Percentiles rank a stretch among this genome's conserved stretches.
These are phyloP conservation scores for Idaea straminata DNA, from an alignment of 2,888 invertebrate genomes.

Conservation along the genomic window DNA sequence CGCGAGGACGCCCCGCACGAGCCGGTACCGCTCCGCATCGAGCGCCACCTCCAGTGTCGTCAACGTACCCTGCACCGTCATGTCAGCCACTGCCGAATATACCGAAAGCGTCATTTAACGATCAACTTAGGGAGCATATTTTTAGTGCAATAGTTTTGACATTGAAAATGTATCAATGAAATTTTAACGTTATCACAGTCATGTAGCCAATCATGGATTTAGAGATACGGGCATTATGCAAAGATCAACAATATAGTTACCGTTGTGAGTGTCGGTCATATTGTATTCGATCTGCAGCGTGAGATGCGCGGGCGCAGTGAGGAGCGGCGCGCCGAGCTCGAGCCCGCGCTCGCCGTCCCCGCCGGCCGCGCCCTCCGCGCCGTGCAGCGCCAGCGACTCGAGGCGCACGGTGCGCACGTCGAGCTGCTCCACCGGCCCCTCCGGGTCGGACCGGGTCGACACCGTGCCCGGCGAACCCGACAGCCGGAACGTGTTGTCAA, in stretches of 20 bases:
- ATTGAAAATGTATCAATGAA: too few relatives aligned
- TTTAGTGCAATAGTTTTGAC: too few relatives aligned
- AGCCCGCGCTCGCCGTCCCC: conserved; percentile 50
- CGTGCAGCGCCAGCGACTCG: conserved; percentile 87
- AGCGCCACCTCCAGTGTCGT: conserved; percentile 91
- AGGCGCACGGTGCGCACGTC: conserved; percentile 88
- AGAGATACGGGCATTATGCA: too few relatives aligned
- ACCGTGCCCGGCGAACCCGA: conserved; percentile 80
- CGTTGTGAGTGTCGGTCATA: conserved; percentile 82
- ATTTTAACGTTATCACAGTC: too few relatives aligned
- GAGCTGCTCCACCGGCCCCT: conserved; percentile 76
- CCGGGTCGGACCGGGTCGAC: conserved; percentile 63
- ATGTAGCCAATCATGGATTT: too few relatives aligned
- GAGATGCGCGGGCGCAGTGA: conserved; percentile 91
- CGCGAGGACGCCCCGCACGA: conserved; percentile 91
- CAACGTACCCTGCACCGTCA: conserved; percentile 90
- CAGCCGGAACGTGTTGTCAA: conserved; percentile 87
- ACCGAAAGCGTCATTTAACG: too few relatives aligned
- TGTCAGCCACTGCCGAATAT: conserved; percentile 83
- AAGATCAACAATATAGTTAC: conserved; percentile 33
- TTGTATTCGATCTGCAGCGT: conserved; percentile 91
- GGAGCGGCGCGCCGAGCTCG: conserved; percentile 82
- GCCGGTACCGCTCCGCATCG: conserved; percentile 91
- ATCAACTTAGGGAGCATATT: too few relatives aligned
- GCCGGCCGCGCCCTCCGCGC: conserved; percentile 75